Evolutionary conservation across 2,113 vertebrate genomes (phyloP), one percentile per base, ranked within the genome.

Genomic region (Xenopus borealis): DNA sequence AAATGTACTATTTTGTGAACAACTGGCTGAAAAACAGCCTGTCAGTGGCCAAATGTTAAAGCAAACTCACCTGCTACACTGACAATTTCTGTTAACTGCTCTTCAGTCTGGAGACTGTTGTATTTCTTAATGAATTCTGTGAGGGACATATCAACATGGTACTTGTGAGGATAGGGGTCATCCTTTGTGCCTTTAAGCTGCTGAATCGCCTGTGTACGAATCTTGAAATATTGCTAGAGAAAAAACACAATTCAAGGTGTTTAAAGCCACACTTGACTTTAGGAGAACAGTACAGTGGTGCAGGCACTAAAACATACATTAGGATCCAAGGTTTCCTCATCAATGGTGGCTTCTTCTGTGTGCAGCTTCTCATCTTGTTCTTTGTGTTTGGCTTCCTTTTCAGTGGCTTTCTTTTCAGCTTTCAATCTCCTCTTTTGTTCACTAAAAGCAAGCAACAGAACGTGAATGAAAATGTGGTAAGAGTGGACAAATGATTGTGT

Each of bases 111-210:
- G 23, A 99, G 86, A 69, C 94, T 40, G 75, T 72, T 88, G 80
- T 96, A 99, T 47, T 93, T 92, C 33, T 95, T 89, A 63, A 99
- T 92, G 78, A 97, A 99, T n/a, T 96, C 92, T 10, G 91, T 90
- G 47, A 99, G 94, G 0, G 95, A 95, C 40, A 95, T 13, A 75
- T 97, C 94, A 7, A 99, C 94, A 0, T 92, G 83, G 82, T 92
- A 99, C 81, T 99, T 99, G 88, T 99, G 97, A 12, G 97, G 97
- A 82, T 99, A 99, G 0, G 97, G 97, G 79, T 98, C 93, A 79
- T 98, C 94, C 0, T n/a, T 83, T 11, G 84, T 95, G 74, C 90
- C 88, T 85, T 97, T 98, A 77, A 99, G 88, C 6, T 94, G 92
- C 53, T 95, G 92, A 79, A 99, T 30, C 7, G 95, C 95, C 72